Evolutionary conservation across 2,797 vertebrate species (phyloP).

Genomic region (Bradypodion ventrale): DNA sequence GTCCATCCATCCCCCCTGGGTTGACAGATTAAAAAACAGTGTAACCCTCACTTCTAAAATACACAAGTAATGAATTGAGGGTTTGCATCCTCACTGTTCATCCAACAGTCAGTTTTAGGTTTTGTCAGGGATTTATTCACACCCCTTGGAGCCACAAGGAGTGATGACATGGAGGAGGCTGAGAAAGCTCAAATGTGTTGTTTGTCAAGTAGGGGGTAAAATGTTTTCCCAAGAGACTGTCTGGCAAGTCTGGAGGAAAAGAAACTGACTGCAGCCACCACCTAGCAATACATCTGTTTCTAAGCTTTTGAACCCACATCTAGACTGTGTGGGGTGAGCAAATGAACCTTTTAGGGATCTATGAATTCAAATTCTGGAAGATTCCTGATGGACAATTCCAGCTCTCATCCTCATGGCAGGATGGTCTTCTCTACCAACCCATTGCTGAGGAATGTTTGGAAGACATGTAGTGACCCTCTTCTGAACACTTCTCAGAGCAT

Average conservation of each 20-base stretch:
- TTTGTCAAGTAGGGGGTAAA: neutral
- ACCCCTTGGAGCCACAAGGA: neutral
- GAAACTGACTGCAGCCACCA: neutral
- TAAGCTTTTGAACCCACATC: neutral
- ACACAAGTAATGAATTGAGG: neutral
- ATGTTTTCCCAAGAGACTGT: neutral
- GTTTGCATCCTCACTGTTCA: neutral
- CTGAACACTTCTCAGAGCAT: neutral
- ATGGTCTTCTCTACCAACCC: neutral
- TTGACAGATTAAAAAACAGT: neutral
- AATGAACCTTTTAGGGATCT: neutral
- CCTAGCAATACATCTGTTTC: neutral
- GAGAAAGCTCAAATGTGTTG: neutral
- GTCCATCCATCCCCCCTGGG: too few species aligned
- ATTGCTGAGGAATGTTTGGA: neutral
- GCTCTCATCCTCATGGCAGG: neutral
- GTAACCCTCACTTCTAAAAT: neutral
- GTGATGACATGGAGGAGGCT: neutral
- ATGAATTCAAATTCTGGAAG: neutral
- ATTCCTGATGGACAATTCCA: neutral
- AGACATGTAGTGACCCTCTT: neutral
- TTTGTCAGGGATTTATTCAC: neutral
- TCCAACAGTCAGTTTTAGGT: neutral
- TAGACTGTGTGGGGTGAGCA: neutral
- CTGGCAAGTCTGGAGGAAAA: neutral